These are phyloP conservation scores for Bergia sp. DNA, from an alignment of 92 coral and sea anemone species.

Conservation along the genomic window DNA sequence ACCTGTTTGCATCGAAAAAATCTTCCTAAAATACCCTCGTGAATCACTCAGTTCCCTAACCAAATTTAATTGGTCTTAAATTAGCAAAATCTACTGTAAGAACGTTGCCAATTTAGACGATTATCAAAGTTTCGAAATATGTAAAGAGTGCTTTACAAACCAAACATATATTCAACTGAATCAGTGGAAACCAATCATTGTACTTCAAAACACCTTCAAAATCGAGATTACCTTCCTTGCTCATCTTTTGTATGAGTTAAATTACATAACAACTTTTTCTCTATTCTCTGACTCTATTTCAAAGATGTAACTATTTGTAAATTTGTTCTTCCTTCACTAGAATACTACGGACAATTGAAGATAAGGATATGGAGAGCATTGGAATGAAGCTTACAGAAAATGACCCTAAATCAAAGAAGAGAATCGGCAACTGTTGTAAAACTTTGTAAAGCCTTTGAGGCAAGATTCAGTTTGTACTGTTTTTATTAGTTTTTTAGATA, in stretches of 20 bases:
- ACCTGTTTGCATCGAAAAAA: neutral
- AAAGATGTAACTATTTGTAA: neutral
- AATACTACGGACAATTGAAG: conserved; percentile 23
- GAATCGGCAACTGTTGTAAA: conserved; percentile 24
- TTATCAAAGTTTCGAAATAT: neutral
- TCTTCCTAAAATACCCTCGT: neutral
- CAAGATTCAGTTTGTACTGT: neutral
- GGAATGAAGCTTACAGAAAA: neutral
- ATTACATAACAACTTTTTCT: neutral
- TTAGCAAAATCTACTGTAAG: too few species aligned
- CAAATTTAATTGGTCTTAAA: neutral
- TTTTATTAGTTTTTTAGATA: neutral
- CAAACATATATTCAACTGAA: too few species aligned
- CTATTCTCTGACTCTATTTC: neutral
- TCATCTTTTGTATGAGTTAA: neutral
- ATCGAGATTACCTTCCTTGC: too few species aligned
- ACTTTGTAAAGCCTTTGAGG: neutral
- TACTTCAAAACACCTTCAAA: neutral
- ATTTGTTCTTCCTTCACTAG: neutral
- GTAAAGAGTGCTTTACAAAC: neutral
- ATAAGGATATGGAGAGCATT: neutral
- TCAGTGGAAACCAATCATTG: neutral
- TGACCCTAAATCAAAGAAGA: conserved; percentile 31
- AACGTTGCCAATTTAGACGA: neutral
- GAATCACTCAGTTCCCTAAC: neutral